These are phyloP conservation scores for Poecilia latipinna DNA, from an alignment of 2,113 vertebrate genomes.

Conservation along the genomic window DNA sequence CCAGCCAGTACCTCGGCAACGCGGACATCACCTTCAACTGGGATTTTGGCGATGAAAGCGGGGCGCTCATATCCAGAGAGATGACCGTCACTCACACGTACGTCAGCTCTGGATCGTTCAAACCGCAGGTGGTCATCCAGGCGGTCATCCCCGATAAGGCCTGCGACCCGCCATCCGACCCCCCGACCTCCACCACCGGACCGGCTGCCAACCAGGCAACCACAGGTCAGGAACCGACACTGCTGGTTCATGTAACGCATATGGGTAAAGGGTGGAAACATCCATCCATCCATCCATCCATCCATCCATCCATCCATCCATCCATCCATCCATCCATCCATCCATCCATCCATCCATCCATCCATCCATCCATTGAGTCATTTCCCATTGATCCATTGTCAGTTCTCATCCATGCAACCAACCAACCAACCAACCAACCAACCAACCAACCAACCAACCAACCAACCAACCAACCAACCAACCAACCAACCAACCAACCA, in stretches of 20 bases:
- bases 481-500: no score
- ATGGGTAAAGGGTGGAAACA: no score
- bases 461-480: no score
- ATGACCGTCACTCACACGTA: slow-evolving; percentile 90
- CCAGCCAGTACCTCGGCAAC: slow-evolving; percentile 85
- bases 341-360: no score
- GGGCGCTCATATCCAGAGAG: slow-evolving; percentile 89
- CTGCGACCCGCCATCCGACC: slow-evolving; percentile 70
- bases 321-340: no score
- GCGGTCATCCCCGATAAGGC: slow-evolving; percentile 87
- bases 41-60: slow-evolving; percentile 93
- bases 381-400: no score
- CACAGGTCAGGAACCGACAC: slow-evolving; percentile 56
- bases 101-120: slow-evolving; percentile 78
- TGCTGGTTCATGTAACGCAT: neutral
- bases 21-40: slow-evolving; percentile 92
- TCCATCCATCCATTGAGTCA: no score
- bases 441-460: no score
- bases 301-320: no score
- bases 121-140: slow-evolving; percentile 87
- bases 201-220: slow-evolving; percentile 40
- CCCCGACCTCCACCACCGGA: slow-evolving; percentile 57
- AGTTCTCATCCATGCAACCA: no score
- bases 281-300: no score
- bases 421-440: no score